phyloP scores from a whole-genome alignment of 2,888 invertebrate species.

The Drosophila eohydei region DNA sequence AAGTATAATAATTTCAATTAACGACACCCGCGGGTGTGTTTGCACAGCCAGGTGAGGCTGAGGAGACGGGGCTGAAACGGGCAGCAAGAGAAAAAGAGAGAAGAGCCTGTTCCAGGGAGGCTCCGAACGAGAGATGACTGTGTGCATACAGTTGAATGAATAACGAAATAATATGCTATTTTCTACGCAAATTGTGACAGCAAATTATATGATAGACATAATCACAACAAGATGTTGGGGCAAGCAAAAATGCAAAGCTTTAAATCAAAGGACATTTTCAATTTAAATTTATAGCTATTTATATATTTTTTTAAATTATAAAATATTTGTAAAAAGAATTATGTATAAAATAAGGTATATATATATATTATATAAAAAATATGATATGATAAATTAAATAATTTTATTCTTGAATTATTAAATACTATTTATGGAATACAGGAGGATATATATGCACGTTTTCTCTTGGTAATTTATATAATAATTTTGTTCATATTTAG shows the following conservation, averaged over 20 bases:
- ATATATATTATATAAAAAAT: background rate
- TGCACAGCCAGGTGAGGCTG: constrained; percentile 27
- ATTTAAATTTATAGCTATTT: background rate
- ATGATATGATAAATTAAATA: background rate
- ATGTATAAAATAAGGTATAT: background rate
- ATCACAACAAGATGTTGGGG: background rate
- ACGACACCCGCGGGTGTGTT: constrained; percentile 79
- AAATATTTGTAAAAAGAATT: background rate
- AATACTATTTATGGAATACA: no score
- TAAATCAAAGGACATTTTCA: background rate
- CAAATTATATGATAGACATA: background rate
- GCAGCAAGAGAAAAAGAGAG: background rate
- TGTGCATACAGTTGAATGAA: constrained; percentile 20
- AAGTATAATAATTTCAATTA: constrained; percentile 80
- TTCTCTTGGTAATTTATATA: no score
- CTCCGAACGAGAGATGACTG: constrained; percentile 18
- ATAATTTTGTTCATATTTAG: no score
- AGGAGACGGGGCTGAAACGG: background rate
- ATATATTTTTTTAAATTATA: background rate
- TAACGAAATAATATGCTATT: constrained; percentile 10
- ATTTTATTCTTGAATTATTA: background rate
- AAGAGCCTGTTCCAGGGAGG: constrained; percentile 5
- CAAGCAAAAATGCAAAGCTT: background rate
- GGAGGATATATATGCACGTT: no score
- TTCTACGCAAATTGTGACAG: constrained; percentile 3